Evolutionary conservation across 2,113 vertebrate genomes (phyloP), one percentile per base, ranked within the genome.

Genomic region (Tympanuchus pallidicinctus): DNA sequence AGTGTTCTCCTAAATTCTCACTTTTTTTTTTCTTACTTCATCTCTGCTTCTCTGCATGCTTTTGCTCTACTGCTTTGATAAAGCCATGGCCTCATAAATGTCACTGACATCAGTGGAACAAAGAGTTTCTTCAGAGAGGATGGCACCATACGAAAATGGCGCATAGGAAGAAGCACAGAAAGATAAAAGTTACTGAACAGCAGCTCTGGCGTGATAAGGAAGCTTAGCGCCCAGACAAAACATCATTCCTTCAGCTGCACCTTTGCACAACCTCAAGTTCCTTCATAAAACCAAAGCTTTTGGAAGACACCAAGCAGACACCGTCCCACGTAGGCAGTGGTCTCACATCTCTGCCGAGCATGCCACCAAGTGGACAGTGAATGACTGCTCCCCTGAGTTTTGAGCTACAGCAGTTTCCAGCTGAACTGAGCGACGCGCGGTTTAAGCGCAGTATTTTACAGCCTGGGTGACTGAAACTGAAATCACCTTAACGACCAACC

Each of bases 401-500:
- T 8, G 34, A 66, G 65, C 12, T 2, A 12, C 8, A 42, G 40
- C 30, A 5, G 64, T 1, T 4, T 34, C 66, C 70, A 52, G 52
- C n/a, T 1, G 1, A 28, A 36, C 18, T 1, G 10, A 14, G 21
- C 2, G 16, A 50, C 38, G 15, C 19, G 8, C 9, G 0, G 24
- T n/a, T 47, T 32, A 54, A 38, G 28, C 7, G 11, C 45, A 61
- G 24, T 10, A 28, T 60, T 63, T 75, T 14, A 42, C 28, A 61
- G 25, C 7, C 42, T 30, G 36, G 18, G 38, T 25, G 40, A 45
- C 54, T 60, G 73, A 11, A 34, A 14, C 13, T 32, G 14, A 60
- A 59, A 27, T 61, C 47, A 76, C 24, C 45, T n/a, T 66, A 67
- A 56, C 19, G 20, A 42, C 5, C 15, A 45, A 8, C n/a, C 42